phyloP scores from a whole-genome alignment of 2,113 vertebrate species.

The Periophthalmus modestus region DNA sequence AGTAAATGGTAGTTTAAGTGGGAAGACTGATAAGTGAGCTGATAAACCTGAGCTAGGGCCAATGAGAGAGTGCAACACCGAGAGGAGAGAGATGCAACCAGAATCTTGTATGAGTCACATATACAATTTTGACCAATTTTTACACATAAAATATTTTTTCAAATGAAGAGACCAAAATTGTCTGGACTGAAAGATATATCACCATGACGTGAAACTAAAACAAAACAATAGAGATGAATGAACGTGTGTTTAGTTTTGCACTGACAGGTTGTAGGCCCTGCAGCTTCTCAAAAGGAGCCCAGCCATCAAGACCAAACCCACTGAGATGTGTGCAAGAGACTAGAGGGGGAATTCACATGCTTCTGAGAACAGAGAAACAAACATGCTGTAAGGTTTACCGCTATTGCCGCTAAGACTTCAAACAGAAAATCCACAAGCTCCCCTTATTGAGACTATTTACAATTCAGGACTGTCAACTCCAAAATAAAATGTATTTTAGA shows the following conservation, averaged over 20 bases:
- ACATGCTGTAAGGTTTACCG: constrained; percentile 28
- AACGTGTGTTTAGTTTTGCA: constrained; percentile 15
- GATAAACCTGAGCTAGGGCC: constrained; percentile 29
- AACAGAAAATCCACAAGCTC: constrained; percentile 11
- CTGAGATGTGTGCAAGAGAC: constrained; percentile 31
- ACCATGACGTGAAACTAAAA: background rate
- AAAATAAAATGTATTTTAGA: background rate
- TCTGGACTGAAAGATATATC: background rate
- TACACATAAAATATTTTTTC: background rate
- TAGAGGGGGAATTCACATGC: constrained; percentile 27
- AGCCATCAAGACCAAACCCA: constrained; percentile 41
- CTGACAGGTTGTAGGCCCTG: constrained; percentile 46
- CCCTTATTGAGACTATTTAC: background rate
- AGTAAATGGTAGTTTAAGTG: background rate
- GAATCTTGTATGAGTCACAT: constrained; percentile 54
- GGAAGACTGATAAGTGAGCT: constrained; percentile 14
- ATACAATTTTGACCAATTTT: background rate
- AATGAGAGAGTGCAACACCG: constrained; percentile 37
- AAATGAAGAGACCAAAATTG: background rate
- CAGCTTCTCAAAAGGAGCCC: constrained; percentile 44
- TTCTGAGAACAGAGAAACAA: constrained; percentile 9
- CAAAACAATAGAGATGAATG: background rate
- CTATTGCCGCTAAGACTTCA: constrained; percentile 11
- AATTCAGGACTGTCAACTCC: background rate
- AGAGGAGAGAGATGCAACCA: constrained; percentile 31